Percentiles rank a stretch among this genome's conserved stretches.
Evolutionary conservation across 2,888 invertebrate genomes (phyloP).

Genomic region (Theretra japonica): DNA sequence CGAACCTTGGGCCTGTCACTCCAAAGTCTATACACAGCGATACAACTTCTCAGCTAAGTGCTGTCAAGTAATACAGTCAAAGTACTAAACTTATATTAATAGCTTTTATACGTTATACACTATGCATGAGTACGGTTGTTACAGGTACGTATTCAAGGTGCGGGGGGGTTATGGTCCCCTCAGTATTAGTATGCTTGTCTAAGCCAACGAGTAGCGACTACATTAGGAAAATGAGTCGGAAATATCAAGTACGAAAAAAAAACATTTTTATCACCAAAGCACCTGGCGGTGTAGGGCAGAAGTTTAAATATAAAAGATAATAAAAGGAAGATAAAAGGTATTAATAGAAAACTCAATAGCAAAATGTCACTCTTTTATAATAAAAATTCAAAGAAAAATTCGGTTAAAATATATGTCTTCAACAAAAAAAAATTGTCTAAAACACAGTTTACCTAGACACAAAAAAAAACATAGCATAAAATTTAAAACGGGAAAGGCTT

Average conservation of each 20-base stretch:
- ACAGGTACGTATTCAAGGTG: not conserved
- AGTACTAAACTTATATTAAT: constrained; percentile 25
- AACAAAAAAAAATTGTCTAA: not conserved
- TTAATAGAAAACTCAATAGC: too few species aligned
- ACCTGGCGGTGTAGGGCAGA: too few species aligned
- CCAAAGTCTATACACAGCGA: not conserved
- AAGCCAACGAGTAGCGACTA: not conserved
- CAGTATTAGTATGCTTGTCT: not conserved
- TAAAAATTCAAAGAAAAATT: too few species aligned
- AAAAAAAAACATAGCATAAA: not conserved
- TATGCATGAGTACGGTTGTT: not conserved
- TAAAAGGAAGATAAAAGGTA: too few species aligned
- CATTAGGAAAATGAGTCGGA: not conserved
- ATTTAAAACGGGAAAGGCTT: too few species aligned
- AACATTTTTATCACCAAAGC: too few species aligned
- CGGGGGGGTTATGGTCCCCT: not conserved
- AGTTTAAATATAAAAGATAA: too few species aligned
- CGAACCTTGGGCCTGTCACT: too few species aligned
- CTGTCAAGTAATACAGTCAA: constrained; percentile 10
- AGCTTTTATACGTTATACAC: constrained; percentile 10
- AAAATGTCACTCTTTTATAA: too few species aligned
- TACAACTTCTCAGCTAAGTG: not conserved
- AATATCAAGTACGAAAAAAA: not conserved
- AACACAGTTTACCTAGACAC: not conserved
- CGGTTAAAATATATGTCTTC: not conserved